Evolutionary conservation across 2,888 invertebrate species (phyloP).

Genomic region (Eristalis tenax): DNA sequence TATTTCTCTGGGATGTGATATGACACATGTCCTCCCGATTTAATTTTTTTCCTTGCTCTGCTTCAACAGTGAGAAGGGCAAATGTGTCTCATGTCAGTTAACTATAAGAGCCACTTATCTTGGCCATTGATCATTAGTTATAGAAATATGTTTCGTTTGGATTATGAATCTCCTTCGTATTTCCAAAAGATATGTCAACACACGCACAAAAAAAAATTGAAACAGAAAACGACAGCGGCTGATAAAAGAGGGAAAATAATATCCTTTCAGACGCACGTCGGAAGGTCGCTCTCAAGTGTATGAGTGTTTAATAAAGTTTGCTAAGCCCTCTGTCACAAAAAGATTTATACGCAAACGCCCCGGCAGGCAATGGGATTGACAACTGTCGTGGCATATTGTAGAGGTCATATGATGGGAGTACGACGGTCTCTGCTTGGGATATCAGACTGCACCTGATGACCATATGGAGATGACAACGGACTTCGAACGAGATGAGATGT

Average conservation of each 20-base stretch:
- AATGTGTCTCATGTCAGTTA: constrained; percentile 40
- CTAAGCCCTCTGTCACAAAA: constrained; percentile 24
- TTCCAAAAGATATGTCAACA: constrained; percentile 50
- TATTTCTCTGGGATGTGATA: constrained; percentile 15
- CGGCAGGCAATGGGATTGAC: constrained; percentile 39
- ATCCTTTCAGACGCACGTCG: constrained; percentile 7
- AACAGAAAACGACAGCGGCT: not conserved
- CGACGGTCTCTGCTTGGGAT: constrained; percentile 8
- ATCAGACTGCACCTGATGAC: constrained; percentile 52
- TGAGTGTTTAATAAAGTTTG: constrained; percentile 26
- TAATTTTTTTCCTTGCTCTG: not conserved
- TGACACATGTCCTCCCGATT: constrained; percentile 1
- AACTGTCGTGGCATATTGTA: constrained; percentile 24
- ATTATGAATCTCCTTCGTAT: constrained; percentile 29
- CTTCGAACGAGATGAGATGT: constrained; percentile 19
- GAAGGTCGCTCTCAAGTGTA: constrained; percentile 1
- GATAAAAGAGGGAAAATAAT: not conserved
- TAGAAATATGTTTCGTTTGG: constrained; percentile 11
- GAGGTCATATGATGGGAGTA: not conserved
- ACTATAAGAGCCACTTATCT: constrained; percentile 42
- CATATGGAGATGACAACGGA: constrained; percentile 51
- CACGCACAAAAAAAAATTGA: not conserved
- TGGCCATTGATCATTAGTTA: constrained; percentile 54
- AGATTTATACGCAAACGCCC: constrained; percentile 31
- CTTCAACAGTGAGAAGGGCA: constrained; percentile 11